phyloP scores from a whole-genome alignment of 2,797 vertebrate species.

The Corythornis leucogaster region DNA sequence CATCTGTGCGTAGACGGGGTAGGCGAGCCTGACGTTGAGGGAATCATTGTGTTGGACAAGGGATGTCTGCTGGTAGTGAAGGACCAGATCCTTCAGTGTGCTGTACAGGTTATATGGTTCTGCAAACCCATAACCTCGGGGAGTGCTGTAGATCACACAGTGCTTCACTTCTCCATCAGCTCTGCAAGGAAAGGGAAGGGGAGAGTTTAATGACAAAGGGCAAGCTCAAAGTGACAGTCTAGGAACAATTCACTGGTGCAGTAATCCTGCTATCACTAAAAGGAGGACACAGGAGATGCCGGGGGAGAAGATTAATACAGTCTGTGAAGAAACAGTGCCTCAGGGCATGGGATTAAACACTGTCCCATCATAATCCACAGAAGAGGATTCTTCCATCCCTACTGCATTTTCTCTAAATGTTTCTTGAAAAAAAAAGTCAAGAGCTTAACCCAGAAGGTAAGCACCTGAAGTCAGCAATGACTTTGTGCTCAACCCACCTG shows the following conservation, averaged over 20 bases:
- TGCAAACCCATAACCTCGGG: constrained; percentile 92
- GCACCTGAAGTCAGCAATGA: neutral
- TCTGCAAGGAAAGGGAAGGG: constrained; percentile 75
- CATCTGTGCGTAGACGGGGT: constrained; percentile 94
- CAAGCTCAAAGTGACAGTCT: constrained; percentile 40
- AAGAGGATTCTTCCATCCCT: constrained; percentile 26
- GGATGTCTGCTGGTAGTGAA: constrained; percentile 95
- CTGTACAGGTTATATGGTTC: constrained; percentile 96
- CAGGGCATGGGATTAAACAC: constrained; percentile 38
- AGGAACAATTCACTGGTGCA: constrained; percentile 56
- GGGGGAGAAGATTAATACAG: constrained; percentile 39
- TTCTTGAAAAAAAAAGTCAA: neutral
- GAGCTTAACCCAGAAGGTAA: constrained; percentile 24
- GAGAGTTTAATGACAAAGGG: constrained; percentile 20
- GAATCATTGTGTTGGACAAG: constrained; percentile 97
- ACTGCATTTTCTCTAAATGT: constrained; percentile 20
- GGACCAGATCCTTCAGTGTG: constrained; percentile 95
- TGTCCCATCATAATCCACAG: constrained; percentile 39
- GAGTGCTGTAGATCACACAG: constrained; percentile 96
- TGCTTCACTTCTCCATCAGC: constrained; percentile 95
- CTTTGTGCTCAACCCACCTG: neutral
- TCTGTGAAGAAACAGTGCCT: constrained; percentile 37
- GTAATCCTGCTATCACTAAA: neutral
- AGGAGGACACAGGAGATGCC: constrained; percentile 24
- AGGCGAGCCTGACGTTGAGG: constrained; percentile 92